Evolutionary conservation across 35 echinoderm and acorn worm genomes (phyloP).

Genomic region (Lytechinus variegatus): DNA sequence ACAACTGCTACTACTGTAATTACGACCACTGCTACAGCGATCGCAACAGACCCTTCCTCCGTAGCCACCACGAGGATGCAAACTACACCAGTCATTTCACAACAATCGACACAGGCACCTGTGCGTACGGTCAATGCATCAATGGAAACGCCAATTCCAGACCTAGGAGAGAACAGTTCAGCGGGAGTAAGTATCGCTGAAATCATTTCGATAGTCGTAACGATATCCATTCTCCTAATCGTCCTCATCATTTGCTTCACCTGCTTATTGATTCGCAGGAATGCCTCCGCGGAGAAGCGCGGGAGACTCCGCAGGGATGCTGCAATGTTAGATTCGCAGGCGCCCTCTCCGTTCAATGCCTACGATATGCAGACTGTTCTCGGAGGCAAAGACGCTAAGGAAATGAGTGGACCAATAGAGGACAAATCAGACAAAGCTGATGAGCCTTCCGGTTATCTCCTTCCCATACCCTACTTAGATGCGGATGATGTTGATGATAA

Average conservation of each 20-base stretch:
- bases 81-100: not conserved
- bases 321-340: conserved; percentile 21
- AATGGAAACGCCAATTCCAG: not conserved
- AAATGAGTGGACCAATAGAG: not conserved
- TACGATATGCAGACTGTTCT: conserved; percentile 44
- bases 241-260: not conserved
- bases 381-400: not conserved
- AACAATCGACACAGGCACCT: not conserved
- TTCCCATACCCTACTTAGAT: conserved; percentile 30
- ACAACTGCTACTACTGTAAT: not conserved
- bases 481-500: conserved; percentile 8
- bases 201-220: conserved; percentile 17
- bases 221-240: conserved; percentile 21
- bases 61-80: no score
- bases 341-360: conserved; percentile 38
- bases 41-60: no score
- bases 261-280: not conserved
- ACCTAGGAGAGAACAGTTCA: not conserved
- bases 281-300: not conserved
- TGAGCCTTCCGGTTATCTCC: not conserved
- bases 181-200: not conserved
- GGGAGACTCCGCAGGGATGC: not conserved
- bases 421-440: not conserved
- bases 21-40: not conserved
- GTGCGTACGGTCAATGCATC: not conserved